phyloP scores from a whole-genome alignment of 2,797 vertebrate genomes.

The Hippopotamyrus pictus region DNA sequence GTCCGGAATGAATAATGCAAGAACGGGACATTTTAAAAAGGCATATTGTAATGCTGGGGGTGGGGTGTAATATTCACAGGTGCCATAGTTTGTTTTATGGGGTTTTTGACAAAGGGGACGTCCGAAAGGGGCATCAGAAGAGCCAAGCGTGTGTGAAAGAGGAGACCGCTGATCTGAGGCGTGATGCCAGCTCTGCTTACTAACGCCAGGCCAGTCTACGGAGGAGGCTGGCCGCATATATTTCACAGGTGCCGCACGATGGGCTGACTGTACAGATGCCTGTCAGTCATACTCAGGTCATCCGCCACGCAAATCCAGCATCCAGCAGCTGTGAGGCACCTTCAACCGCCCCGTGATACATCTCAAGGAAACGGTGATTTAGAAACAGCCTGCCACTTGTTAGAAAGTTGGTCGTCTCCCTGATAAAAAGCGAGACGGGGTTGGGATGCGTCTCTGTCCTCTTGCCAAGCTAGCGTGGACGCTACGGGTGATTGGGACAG shows the following conservation, averaged over 20 bases:
- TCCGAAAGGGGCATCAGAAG: neutral
- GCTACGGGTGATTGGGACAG: neutral
- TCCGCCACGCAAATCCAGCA: neutral
- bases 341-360: neutral
- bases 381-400: neutral
- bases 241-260: neutral
- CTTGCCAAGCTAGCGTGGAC: neutral
- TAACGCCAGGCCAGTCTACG: neutral
- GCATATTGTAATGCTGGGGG: neutral
- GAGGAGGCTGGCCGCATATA: neutral
- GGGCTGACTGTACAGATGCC: neutral
- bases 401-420: neutral
- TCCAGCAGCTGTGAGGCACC: neutral
- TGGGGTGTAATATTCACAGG: neutral
- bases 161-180: neutral
- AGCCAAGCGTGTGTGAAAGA: neutral
- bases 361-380: neutral
- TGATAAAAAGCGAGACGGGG: neutral
- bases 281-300: neutral
- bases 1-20: neutral
- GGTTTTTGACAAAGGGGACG: neutral
- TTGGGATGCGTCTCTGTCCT: neutral
- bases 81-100: neutral
- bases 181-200: neutral
- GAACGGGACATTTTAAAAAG: neutral